These are phyloP conservation scores for Araneus ventricosus DNA, from an alignment of 1,140 invertebrate species.

Conservation along the genomic window DNA sequence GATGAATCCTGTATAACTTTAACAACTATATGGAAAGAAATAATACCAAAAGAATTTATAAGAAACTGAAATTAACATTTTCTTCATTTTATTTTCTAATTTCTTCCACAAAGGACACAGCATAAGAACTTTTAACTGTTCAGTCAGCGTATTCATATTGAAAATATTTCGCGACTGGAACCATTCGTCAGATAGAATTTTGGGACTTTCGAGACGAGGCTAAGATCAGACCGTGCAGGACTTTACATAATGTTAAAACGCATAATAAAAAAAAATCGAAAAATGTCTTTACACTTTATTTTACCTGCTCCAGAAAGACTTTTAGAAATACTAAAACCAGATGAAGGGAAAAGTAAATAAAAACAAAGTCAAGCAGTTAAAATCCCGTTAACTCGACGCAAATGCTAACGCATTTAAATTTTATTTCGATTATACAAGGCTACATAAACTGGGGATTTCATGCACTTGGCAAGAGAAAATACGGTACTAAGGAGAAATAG, in stretches of 20 bases:
- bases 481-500: not conserved
- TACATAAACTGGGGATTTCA: constrained; percentile 48
- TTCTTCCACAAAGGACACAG: no score
- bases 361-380: constrained; percentile 56
- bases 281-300: constrained; percentile 17
- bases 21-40: no score
- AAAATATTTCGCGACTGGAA: no score
- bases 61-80: no score
- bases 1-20: no score
- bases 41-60: no score
- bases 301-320: not conserved
- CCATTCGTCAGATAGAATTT: no score
- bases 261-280: no score
- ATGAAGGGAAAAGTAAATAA: not conserved
- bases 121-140: no score
- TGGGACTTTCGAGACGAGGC: no score
- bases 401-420: constrained; percentile 67
- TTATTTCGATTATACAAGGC: constrained; percentile 66
- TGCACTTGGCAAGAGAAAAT: constrained; percentile 39
- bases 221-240: not conserved
- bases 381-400: constrained; percentile 68
- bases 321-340: not conserved
- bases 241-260: not conserved
- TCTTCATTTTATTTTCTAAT: no score
- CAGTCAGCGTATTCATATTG: no score